Evolutionary conservation across 2,797 vertebrate genomes (phyloP).

Genomic region (Garrulus glandarius): DNA sequence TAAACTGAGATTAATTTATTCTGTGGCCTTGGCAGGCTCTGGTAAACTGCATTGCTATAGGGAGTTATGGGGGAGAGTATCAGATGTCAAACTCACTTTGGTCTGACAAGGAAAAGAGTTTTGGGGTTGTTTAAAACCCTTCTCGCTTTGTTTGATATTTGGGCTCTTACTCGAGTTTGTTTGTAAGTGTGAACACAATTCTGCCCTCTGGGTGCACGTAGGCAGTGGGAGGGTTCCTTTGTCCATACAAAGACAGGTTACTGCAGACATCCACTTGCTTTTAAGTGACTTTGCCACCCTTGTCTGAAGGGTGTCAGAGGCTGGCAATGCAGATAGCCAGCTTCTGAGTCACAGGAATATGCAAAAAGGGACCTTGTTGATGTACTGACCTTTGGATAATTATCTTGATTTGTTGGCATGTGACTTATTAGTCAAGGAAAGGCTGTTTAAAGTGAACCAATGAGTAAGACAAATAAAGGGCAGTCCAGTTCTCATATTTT

Average conservation of each 20-base stretch:
- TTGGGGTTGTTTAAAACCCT: background rate
- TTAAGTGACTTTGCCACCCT: background rate
- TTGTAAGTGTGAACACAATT: background rate
- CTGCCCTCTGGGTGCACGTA: background rate
- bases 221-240: background rate
- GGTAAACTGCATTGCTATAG: background rate
- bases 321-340: background rate
- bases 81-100: background rate
- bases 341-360: background rate
- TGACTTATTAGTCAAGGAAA: slow-evolving; percentile 21
- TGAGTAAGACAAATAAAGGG: background rate
- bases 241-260: background rate
- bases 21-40: slow-evolving; percentile 15
- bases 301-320: background rate
- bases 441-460: background rate
- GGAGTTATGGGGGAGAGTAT: background rate
- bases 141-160: background rate
- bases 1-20: slow-evolving; percentile 14
- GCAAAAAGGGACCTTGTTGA: background rate
- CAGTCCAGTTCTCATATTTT: background rate
- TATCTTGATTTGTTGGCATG: slow-evolving; percentile 11
- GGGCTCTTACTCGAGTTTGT: background rate
- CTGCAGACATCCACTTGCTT: background rate
- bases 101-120: background rate
- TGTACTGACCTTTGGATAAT: slow-evolving; percentile 24